Evolutionary conservation across 2,888 invertebrate species (phyloP).

Genomic region (Cyaniris semiargus): DNA sequence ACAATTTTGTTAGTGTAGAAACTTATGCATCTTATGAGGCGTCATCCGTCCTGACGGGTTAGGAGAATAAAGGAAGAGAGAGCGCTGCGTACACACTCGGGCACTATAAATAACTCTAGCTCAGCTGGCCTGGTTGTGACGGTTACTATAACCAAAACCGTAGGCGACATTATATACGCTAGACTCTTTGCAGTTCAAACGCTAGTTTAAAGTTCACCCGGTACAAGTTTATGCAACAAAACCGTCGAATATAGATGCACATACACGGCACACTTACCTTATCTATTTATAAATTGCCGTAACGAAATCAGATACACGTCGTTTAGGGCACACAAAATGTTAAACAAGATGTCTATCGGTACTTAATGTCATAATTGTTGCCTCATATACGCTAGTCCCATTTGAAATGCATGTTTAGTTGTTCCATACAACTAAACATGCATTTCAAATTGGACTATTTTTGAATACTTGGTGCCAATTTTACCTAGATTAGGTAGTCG

Average conservation of each 20-base stretch:
- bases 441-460: background rate
- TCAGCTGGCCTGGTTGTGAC: background rate
- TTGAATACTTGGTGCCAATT: too few species aligned
- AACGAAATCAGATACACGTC: constrained; percentile 26
- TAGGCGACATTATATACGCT: background rate
- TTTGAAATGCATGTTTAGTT: constrained; percentile 1
- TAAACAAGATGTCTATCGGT: constrained; percentile 27
- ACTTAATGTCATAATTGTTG: constrained; percentile 31
- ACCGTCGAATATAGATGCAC: background rate
- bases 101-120: background rate
- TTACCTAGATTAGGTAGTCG: too few species aligned
- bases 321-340: constrained; percentile 27
- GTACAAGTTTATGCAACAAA: background rate
- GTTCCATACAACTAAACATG: too few species aligned
- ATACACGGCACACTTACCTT: constrained; percentile 8
- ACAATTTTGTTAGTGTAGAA: background rate
- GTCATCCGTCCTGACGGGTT: background rate
- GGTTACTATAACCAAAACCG: background rate
- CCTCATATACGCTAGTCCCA: background rate
- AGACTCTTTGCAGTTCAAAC: background rate
- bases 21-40: background rate
- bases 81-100: background rate
- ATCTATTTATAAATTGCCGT: constrained; percentile 29
- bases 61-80: background rate
- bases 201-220: background rate